Conservation (phyloP, 2,113 vertebrate species). For the Sialia sialis region DNA sequence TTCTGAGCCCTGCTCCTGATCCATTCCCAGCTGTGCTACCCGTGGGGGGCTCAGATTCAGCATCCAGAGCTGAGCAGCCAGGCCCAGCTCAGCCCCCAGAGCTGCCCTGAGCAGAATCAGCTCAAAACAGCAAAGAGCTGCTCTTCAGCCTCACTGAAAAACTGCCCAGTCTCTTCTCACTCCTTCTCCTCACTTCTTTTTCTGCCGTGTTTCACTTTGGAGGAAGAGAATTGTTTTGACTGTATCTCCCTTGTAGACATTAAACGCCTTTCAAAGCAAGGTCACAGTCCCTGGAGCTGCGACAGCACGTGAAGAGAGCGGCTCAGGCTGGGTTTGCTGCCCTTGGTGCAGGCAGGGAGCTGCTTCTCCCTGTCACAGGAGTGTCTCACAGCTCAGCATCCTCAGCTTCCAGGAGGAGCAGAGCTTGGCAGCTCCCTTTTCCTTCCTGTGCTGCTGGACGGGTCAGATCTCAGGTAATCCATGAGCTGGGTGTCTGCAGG, state of each 20-base stretch:
- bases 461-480: not conserved
- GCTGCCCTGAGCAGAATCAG: not conserved
- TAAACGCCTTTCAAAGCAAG: conserved; percentile 51
- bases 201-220: not conserved
- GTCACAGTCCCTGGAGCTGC: not conserved
- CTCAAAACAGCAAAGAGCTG: not conserved
- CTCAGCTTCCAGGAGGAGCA: not conserved
- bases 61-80: not conserved
- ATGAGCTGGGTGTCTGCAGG: accelerated
- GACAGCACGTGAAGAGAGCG: not conserved
- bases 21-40: not conserved
- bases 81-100: not conserved
- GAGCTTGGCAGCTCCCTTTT: not conserved
- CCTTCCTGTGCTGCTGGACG: not conserved
- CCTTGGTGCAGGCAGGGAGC: not conserved
- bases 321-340: not conserved
- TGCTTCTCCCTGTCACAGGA: not conserved
- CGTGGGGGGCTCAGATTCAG: not conserved
- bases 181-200: conserved; percentile 13
- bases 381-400: not conserved
- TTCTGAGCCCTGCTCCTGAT: not conserved
- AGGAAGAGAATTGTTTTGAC: conserved; percentile 36
- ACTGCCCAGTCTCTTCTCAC: not conserved
- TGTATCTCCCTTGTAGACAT: conserved; percentile 18
- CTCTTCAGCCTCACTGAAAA: not conserved